A percentile compares a stretch with the other conserved stretches of the same genome.
Conservation (phyloP, 2,888 invertebrate genomes). For the Oscheius sp. region DNA sequence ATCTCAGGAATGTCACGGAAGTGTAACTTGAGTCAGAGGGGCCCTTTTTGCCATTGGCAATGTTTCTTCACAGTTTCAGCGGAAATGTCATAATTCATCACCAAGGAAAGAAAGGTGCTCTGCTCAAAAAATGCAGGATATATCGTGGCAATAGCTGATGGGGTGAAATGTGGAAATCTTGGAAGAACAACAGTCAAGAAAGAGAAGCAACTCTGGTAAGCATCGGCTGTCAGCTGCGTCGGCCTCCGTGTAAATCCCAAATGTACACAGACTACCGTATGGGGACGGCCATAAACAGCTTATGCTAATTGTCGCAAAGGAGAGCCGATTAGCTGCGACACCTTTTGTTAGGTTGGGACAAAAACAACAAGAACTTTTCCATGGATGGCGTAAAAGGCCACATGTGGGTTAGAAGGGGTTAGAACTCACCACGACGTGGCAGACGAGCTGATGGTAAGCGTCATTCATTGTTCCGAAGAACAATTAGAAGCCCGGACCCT, state of each 20-base stretch:
- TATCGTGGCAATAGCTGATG: neutral
- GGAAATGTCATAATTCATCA: neutral
- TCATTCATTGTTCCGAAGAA: slow-evolving; percentile 32
- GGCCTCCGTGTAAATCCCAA: slow-evolving; percentile 24
- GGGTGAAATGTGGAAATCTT: neutral
- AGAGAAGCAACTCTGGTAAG: slow-evolving; percentile 9
- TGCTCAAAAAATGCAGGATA: neutral
- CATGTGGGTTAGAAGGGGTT: neutral
- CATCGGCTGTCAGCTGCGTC: neutral
- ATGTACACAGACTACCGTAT: slow-evolving; percentile 33
- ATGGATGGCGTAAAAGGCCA: neutral
- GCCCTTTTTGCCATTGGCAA: too few relatives aligned
- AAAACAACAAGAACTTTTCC: neutral
- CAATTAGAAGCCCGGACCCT: slow-evolving; percentile 16
- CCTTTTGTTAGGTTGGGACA: slow-evolving; percentile 4
- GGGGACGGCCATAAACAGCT: slow-evolving; percentile 32
- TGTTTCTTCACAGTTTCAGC: too few relatives aligned
- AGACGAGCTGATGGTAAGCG: slow-evolving; percentile 30
- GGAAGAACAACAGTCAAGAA: neutral
- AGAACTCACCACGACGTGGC: slow-evolving; percentile 31
- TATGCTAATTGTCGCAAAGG: slow-evolving; percentile 28
- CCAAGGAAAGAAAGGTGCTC: neutral
- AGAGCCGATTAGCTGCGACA: slow-evolving; percentile 19
- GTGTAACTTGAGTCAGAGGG: too few relatives aligned
- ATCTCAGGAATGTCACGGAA: too few relatives aligned